Evolutionary conservation across 2,113 vertebrate species (phyloP), one percentile per base, ranked within the genome.

Genomic region (Oxyruncus cristatus): DNA sequence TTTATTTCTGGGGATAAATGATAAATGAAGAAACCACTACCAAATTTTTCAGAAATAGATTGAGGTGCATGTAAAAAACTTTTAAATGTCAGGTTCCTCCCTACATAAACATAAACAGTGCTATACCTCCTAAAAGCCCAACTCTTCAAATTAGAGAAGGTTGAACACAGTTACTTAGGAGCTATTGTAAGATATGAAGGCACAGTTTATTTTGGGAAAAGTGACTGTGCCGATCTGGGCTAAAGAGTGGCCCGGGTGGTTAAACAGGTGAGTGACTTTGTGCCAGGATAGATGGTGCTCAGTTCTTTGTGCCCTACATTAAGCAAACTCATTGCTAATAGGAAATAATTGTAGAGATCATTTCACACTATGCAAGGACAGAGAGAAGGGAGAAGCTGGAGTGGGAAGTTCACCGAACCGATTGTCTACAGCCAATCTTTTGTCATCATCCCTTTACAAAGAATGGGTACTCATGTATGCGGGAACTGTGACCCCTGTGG

Each of bases 11-110:
- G 3, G 5, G 14, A 82, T 88, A 76, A 89, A 87, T 80, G 32
- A 74, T 74, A 67, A 85, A 92, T 94, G 42, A 94, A 93, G 91
- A 91, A 92, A 90, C 37, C 66, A 58, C 35, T 91, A 12, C 12
- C 15, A 79, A 59, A 4, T 56, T 70, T 47, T 90, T 91, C 42
- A 83, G 88, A 77, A 93, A 61, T 30, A 39, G 65, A 35, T 65
- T 67, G 66, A 88, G 52, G 24, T 71, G 9, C 12, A 26, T 56
- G 46, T 75, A 75, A 89, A 94, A 11, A 50, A 55, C 62, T 78
- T 63, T 59, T 49, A 33, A 52, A 92, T 55, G 52, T 39, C 21
- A 17, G 9, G 6, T 58, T 92, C 42, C 33, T 78, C 52, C 93
- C 59, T 52, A 2, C 20, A 17, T 59, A 90, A 46, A 2, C 20